Evolutionary conservation across 2,113 vertebrate species (phyloP).

Genomic region (Lepidothrix coronata): DNA sequence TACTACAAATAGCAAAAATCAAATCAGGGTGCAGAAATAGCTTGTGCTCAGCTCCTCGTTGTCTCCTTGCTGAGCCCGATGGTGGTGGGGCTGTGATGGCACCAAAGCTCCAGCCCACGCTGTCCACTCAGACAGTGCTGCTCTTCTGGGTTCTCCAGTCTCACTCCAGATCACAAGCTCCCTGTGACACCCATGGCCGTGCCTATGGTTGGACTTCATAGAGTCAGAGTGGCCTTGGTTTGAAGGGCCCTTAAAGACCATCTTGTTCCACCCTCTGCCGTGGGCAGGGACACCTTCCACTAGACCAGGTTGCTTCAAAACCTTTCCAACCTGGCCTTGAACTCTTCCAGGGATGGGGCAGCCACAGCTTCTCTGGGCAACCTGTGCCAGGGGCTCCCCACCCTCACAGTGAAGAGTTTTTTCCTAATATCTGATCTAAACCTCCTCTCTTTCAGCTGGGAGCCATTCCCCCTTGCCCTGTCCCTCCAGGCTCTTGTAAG

Average conservation of each 20-base stretch:
- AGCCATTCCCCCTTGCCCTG: too few relatives aligned
- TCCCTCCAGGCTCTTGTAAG: background rate
- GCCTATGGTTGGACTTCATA: background rate
- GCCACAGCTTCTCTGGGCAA: background rate
- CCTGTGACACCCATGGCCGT: accelerated
- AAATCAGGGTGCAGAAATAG: background rate
- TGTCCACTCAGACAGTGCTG: accelerated
- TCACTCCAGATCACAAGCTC: accelerated
- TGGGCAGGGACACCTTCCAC: background rate
- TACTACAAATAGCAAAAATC: background rate
- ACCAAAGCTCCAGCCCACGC: accelerated
- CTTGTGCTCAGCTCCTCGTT: accelerated
- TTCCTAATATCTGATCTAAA: background rate
- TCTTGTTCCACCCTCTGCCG: accelerated
- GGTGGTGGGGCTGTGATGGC: background rate
- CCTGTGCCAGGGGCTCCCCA: accelerated
- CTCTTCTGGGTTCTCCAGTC: background rate
- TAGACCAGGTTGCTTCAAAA: accelerated
- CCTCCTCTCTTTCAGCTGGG: background rate
- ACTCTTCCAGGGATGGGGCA: background rate
- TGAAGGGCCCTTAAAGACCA: background rate
- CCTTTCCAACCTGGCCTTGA: accelerated
- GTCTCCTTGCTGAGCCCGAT: accelerated
- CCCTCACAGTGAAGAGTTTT: background rate
- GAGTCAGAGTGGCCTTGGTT: background rate